Evolutionary conservation across 2,113 vertebrate genomes (phyloP), one percentile per base, ranked within the genome.

Genomic region (Neodon shergylaensis): DNA sequence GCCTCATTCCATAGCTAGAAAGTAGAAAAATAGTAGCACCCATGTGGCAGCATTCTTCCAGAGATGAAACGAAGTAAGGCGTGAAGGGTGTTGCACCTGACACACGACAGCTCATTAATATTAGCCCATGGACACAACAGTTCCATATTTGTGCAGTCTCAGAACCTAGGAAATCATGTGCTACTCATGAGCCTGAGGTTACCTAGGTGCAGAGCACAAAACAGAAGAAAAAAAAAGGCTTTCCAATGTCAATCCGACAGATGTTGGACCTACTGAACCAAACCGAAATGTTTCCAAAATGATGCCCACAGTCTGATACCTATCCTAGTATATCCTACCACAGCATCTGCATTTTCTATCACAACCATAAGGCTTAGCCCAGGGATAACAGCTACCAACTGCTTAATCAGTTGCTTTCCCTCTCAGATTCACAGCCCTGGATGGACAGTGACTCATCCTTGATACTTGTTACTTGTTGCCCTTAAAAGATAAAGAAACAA

Each of bases 401-500:
- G 31, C 33, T 74, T n/a, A 77, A 85, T 86, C 44, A 12, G 39
- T 39, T 47, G 54, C 26, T 26, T 91, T 91, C 63, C 82, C 58
- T 92, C 47, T 92, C 54, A 66, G 73, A 68, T 39, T 95, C 66
- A 82, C 58, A 89, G 36, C 33, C 84, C 70, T 92, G 78, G 63
- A 65, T 11, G 24, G 47, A 47, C 3, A 31, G 33, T 44, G 83
- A 82, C 24, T 91, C 58, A 88, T 61, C 79, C 76, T 39, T 89
- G 44, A 82, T 77, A 87, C 58, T 21, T 58, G 94, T 74, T 83
- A 93, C 81, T 58, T 22, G 17, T 58, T 54, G 76, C 90, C 72
- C 85, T 91, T 58, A 82, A 96, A 86, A 58, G 79, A 92, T 66
- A 86, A 81, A 88, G 17, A 88, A 95, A 36, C 26, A 49, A 54